A percentile compares a stretch with the other conserved stretches of the same genome.
Evolutionary conservation across 2,888 invertebrate genomes (phyloP).

Genomic region (Agrotis ipsilon): DNA sequence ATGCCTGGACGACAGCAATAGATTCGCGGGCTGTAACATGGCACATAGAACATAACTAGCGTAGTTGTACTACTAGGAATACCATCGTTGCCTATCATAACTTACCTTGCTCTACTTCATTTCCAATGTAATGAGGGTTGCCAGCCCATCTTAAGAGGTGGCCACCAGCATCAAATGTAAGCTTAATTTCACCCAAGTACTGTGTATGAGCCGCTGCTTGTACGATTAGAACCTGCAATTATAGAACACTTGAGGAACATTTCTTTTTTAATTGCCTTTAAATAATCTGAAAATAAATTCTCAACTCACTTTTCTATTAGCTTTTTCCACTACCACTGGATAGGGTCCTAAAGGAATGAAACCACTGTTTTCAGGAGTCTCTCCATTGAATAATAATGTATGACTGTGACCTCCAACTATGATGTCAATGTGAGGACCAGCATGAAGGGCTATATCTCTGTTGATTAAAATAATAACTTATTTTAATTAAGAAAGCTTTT

Average conservation of each 20-base stretch:
- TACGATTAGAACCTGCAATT: conserved; percentile 92
- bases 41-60: too few relatives aligned
- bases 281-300: too few relatives aligned
- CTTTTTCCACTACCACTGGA: conserved; percentile 92
- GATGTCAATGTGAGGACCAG: conserved; percentile 93
- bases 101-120: conserved; percentile 86
- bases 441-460: conserved; percentile 92
- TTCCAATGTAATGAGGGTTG: conserved; percentile 93
- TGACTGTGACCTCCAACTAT: conserved; percentile 97
- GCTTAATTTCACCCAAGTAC: conserved; percentile 95
- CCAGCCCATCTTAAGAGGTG: conserved; percentile 93
- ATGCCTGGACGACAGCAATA: too few relatives aligned
- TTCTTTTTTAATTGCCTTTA: too few relatives aligned
- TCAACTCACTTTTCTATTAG: conserved; percentile 72
- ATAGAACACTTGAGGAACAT: too few relatives aligned
- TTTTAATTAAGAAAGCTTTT: too few relatives aligned
- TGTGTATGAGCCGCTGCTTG: conserved; percentile 94
- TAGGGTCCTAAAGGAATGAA: conserved; percentile 92
- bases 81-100: too few relatives aligned
- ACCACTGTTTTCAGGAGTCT: conserved; percentile 88
- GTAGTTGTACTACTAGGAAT: too few relatives aligned
- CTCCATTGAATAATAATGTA: conserved; percentile 93
- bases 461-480: conserved; percentile 37
- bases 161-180: conserved; percentile 93
- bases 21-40: too few relatives aligned